Conservation (phyloP, 2,113 vertebrate genomes). For the Natator depressus region DNA sequence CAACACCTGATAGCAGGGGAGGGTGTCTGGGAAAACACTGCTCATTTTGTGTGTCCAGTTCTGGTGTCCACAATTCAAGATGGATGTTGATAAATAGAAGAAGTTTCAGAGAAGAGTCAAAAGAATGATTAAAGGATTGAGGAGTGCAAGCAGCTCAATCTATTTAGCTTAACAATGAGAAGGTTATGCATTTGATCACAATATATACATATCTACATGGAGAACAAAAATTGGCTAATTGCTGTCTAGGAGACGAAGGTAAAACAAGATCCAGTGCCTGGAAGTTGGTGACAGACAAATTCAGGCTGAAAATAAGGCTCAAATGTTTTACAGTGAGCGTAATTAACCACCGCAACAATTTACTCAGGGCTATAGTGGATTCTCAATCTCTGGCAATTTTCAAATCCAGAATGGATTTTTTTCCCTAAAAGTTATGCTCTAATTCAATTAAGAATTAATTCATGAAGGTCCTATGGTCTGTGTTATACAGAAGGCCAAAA, state of each 20-base stretch:
- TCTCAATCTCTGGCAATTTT: neutral
- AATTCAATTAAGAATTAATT: neutral
- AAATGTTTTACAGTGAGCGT: neutral
- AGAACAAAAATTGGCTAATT: neutral
- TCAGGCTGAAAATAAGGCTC: neutral
- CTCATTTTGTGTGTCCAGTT: neutral
- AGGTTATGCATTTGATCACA: neutral
- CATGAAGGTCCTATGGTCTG: neutral
- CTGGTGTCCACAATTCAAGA: neutral
- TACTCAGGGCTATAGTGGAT: neutral
- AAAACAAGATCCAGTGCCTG: neutral
- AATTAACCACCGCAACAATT: neutral
- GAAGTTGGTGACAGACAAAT: neutral
- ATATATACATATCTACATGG: neutral
- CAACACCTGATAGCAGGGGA: neutral
- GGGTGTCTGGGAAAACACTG: constrained; percentile 6
- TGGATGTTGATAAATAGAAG: neutral
- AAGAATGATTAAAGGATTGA: neutral
- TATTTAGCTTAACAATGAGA: neutral
- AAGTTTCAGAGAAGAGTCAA: neutral
- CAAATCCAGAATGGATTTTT: neutral
- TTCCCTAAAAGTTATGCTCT: neutral
- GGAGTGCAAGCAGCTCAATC: neutral
- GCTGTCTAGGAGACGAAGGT: neutral
- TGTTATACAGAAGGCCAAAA: neutral